Conservation (phyloP, 1,140 invertebrate species). For the Elysia chlorotica region DNA sequence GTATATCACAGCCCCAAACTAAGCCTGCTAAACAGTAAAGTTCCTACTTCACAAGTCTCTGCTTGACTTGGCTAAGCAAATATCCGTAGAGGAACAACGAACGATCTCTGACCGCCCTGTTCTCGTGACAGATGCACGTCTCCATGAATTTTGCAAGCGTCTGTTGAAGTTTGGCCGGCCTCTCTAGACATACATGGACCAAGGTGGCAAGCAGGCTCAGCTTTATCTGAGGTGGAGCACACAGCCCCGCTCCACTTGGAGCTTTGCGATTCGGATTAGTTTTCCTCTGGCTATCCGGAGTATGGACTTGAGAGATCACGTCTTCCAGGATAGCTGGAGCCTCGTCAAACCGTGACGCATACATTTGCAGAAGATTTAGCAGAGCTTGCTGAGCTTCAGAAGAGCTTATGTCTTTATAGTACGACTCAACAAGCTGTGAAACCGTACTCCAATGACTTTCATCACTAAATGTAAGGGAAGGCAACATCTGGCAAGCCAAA, state of each 20-base stretch:
- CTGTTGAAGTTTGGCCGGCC: constrained; percentile 3
- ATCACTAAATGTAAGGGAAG: neutral
- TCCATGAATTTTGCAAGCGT: constrained; percentile 10
- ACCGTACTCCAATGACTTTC: neutral
- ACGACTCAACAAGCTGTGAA: too few species aligned
- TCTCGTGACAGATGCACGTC: neutral
- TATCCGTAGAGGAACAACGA: constrained; percentile 6
- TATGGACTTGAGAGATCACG: neutral
- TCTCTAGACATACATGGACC: constrained; percentile 2
- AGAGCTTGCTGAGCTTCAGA: neutral
- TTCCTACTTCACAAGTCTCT: too few species aligned
- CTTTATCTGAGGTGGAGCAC: neutral
- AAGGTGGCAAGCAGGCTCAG: constrained; percentile 1
- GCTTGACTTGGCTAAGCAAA: too few species aligned
- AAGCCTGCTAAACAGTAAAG: too few species aligned
- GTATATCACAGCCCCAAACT: too few species aligned
- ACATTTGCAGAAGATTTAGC: neutral
- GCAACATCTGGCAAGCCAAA: constrained; percentile 8
- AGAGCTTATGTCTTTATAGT: too few species aligned
- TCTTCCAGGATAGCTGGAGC: constrained; percentile 3
- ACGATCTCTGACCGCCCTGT: neutral
- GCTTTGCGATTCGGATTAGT: neutral
- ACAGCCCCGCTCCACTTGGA: neutral
- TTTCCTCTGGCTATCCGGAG: too few species aligned
- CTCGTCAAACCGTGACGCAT: neutral